Base-by-base conservation (phyloP, 2,888 invertebrate species). In the Ctena decussata region DNA sequence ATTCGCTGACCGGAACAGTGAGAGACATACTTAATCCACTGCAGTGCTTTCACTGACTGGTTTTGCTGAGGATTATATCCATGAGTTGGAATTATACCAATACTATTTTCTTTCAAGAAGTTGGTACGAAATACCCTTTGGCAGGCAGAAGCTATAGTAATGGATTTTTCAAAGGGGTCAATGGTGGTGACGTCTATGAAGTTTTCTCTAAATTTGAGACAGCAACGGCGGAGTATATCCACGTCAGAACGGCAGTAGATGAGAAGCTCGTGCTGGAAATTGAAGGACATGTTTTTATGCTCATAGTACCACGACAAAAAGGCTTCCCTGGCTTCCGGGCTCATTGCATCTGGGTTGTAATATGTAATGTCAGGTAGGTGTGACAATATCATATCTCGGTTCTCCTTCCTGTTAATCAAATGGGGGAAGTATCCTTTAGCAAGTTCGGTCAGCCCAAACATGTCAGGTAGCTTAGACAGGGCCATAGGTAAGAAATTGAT, bases 371-470 rank as follows among this genome's bases (percentile, higher is more conserved):
- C n/a, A n/a, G n/a, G 81, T 77, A 15, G 80, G 76, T 72, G 80
- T 83, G 78, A 84, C 84, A 15, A n/a, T 35, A 65, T 86, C 86
- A 3, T 70, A 70, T 30, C n/a, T n/a, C n/a, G n/a, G n/a, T n/a
- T n/a, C n/a, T n/a, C n/a, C n/a, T n/a, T n/a, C n/a, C n/a, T n/a
- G n/a, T n/a, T n/a, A n/a, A n/a, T n/a, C n/a, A n/a, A n/a, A n/a
- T n/a, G n/a, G 18, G 87, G 84, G 46, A 87, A 87, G 49, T 87
- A 80, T n/a, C 79, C 84, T 72, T 84, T 88, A 37, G 70, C 53
- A 18, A 44, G 27, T 24, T 73, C 73, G 8, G 11, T 30, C 6
- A 44, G 6, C 2, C 44, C 73, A 44, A 73, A 73, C 41, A 44
- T 44, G 8, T n/a, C 3, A 6, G 73, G 73, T 44, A 73, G 15